Evolutionary conservation across 1,140 invertebrate species (phyloP).

Genomic region (Aphaenogaster floridana): DNA sequence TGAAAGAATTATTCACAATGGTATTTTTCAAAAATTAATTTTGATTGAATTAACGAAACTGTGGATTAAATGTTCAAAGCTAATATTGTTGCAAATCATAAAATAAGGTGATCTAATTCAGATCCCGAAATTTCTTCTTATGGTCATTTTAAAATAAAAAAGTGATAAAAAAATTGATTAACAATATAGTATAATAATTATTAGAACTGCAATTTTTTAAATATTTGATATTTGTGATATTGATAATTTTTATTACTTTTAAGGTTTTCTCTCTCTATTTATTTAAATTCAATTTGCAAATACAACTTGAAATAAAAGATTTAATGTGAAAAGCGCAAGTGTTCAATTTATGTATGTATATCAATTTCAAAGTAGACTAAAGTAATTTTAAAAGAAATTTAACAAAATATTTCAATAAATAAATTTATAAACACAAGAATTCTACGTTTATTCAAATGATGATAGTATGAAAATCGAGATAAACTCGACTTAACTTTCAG

Average conservation of each 20-base stretch:
- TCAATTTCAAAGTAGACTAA: neutral
- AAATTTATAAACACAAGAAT: neutral
- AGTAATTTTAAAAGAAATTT: neutral
- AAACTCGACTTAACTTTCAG: conserved; percentile 22
- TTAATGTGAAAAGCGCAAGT: neutral
- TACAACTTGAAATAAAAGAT: neutral
- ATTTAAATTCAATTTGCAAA: neutral
- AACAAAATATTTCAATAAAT: neutral
- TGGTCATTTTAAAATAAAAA: neutral
- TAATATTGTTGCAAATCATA: neutral
- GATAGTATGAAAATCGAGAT: conserved; percentile 11
- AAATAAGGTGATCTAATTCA: neutral
- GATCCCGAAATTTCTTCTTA: neutral
- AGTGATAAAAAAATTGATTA: neutral
- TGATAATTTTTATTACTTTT: neutral
- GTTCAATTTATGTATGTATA: neutral
- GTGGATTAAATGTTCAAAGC: neutral
- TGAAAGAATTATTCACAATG: neutral
- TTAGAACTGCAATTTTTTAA: neutral
- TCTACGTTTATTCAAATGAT: neutral
- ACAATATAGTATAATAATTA: neutral
- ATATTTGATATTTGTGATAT: neutral
- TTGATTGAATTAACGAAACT: neutral
- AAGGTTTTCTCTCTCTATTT: neutral
- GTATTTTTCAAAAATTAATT: neutral